These are phyloP conservation scores for Thaumetopoea pityocampa DNA, from an alignment of 1,140 invertebrate genomes.

Conservation along the genomic window DNA sequence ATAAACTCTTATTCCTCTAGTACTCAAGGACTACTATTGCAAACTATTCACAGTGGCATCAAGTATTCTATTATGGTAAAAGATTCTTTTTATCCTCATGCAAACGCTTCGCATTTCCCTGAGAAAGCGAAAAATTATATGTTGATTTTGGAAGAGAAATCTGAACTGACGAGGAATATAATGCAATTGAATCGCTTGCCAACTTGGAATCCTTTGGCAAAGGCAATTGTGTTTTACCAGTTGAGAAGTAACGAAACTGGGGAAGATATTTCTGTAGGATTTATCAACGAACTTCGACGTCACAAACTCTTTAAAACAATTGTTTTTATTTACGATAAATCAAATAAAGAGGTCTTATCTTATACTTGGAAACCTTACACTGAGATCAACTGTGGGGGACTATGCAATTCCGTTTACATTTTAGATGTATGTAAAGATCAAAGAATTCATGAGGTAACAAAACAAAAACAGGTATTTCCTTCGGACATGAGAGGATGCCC, in stretches of 20 bases:
- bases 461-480: conserved; percentile 54
- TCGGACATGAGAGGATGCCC: conserved; percentile 64
- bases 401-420: conserved; percentile 59
- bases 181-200: conserved; percentile 64
- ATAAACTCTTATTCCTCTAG: conserved; percentile 62
- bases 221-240: conserved; percentile 65
- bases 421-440: conserved; percentile 64
- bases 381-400: conserved; percentile 59
- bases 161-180: conserved; percentile 58
- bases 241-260: conserved; percentile 37
- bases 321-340: conserved; percentile 53
- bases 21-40: conserved; percentile 54
- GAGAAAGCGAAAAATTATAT: conserved; percentile 76
- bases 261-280: conserved; percentile 43
- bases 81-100: conserved; percentile 62
- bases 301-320: conserved; percentile 64
- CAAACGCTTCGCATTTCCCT: conserved; percentile 72
- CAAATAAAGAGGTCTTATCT: conserved; percentile 47
- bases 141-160: conserved; percentile 69
- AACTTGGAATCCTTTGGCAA: conserved; percentile 73
- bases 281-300: conserved; percentile 59
- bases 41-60: conserved; percentile 61
- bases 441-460: conserved; percentile 42
- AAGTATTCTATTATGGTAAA: conserved; percentile 74
- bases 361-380: conserved; percentile 70